Base-by-base conservation (phyloP, 92 coral and sea anemone genomes). In the Heteractis magnifica region DNA sequence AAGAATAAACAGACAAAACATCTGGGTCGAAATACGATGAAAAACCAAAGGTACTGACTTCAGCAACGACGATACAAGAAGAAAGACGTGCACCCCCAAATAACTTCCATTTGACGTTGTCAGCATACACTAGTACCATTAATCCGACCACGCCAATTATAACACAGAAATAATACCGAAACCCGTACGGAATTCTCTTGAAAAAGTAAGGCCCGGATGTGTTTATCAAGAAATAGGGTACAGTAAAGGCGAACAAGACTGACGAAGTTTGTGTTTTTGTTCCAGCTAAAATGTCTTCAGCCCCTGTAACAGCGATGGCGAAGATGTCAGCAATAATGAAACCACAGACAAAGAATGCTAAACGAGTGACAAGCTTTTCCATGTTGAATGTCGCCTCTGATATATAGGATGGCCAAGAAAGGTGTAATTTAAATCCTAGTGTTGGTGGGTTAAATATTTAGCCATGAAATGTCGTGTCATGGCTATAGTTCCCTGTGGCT, bases 301-400 rank as follows among this genome's bases (percentile, higher is more conserved):
- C 18, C 15, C 62, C 81, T 6, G 81, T n/a, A 18, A 77, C 1
- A 0, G 52, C 52, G 18, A 77, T 2, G 34, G 90, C 86, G 78
- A 78, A 89, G 4, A 87, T 79, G 4, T 82, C 87, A 81, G 81
- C 86, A 10, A 77, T 87, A 48, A 92, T 56, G 64, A 87, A 52
- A 6, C 95, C 91, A 59, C 86, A 52, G 12, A 26, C 9, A 14
- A 51, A 58, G 70, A 77, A 77, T 13, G 81, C 73, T 11, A 68
- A 60, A 60, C 20, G 19, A 18, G 68, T 60, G 19, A 16, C 6
- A 3, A 6, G 68, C 19, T 16, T 19, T 16, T 60, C 68, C 68
- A 60, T 60, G 68, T 60, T 60, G 26, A 26, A 26, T 26, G 26
- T 26, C 26, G 26, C 26, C 26, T 26, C 26, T 26, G 26, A 26